phyloP scores from a whole-genome alignment of 2,797 vertebrate species.

The Aldrovandia affinis region DNA sequence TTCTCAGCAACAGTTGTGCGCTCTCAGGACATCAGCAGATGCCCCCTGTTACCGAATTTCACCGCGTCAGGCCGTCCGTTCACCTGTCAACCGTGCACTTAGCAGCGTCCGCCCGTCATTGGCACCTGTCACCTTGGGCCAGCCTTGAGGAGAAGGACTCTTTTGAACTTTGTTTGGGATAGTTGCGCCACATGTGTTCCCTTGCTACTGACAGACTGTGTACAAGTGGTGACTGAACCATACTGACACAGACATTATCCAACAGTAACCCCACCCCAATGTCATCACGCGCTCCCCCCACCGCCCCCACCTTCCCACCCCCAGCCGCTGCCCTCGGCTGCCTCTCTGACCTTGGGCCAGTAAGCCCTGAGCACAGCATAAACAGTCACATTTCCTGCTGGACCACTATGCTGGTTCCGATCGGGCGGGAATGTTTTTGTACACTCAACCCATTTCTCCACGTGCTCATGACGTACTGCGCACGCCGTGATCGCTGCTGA shows the following conservation, averaged over 20 bases:
- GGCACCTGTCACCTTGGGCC: conserved; percentile 78
- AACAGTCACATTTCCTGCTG: neutral
- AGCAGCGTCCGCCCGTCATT: conserved; percentile 81
- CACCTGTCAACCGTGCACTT: conserved; percentile 76
- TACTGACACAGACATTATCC: conserved; percentile 72
- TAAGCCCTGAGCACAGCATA: conserved; percentile 40
- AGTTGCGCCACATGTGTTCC: conserved; percentile 80
- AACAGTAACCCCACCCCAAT: conserved; percentile 54
- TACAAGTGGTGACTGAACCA: conserved; percentile 70
- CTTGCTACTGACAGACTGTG: conserved; percentile 75
- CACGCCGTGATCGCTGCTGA: no score
- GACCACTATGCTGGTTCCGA: no score
- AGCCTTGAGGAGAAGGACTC: conserved; percentile 75
- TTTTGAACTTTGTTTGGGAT: conserved; percentile 92
- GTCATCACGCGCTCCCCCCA: conserved; percentile 28
- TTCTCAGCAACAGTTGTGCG: conserved; percentile 82
- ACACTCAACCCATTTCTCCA: no score
- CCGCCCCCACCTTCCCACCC: conserved; percentile 26
- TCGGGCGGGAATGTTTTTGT: neutral
- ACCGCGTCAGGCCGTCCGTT: conserved; percentile 69
- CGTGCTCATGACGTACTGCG: no score
- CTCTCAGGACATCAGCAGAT: conserved; percentile 85
- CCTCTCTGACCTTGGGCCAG: conserved; percentile 22
- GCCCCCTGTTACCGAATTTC: conserved; percentile 72
- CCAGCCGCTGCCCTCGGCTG: conserved; percentile 24